Conservation (phyloP, 2,888 invertebrate species). For the Aricia artaxerxes region DNA sequence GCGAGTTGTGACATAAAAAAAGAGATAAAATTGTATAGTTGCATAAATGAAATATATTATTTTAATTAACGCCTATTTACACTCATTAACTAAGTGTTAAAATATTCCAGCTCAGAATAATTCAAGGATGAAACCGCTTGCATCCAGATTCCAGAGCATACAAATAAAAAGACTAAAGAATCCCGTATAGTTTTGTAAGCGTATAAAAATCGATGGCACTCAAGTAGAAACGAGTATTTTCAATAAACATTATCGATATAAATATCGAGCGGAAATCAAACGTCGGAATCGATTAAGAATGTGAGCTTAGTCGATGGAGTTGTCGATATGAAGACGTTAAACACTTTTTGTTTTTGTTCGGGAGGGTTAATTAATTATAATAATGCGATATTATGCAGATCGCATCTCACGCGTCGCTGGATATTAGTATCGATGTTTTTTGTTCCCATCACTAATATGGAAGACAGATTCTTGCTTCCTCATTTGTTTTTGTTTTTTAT, state of each 20-base stretch:
- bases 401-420: constrained; percentile 64
- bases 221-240: constrained; percentile 28
- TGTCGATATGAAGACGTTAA: constrained; percentile 74
- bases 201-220: constrained; percentile 18
- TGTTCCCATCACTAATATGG: constrained; percentile 35
- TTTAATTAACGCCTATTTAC: neutral
- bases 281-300: constrained; percentile 70
- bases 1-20: no score
- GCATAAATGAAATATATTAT: no score
- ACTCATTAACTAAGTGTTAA: neutral
- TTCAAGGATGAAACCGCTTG: neutral
- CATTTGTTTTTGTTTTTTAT: neutral
- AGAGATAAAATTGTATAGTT: no score
- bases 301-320: constrained; percentile 69
- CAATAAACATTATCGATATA: constrained; percentile 44
- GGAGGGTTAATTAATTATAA: constrained; percentile 74
- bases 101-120: neutral
- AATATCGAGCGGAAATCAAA: constrained; percentile 65
- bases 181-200: constrained; percentile 9
- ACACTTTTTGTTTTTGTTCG: constrained; percentile 71
- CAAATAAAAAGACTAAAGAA: neutral
- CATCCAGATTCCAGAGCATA: neutral
- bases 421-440: constrained; percentile 46
- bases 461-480: constrained; percentile 41
- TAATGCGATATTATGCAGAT: constrained; percentile 76